Evolutionary conservation across 1,140 invertebrate genomes (phyloP), one percentile per base, ranked within the genome.

Genomic region (Drosophila nasuta): DNA sequence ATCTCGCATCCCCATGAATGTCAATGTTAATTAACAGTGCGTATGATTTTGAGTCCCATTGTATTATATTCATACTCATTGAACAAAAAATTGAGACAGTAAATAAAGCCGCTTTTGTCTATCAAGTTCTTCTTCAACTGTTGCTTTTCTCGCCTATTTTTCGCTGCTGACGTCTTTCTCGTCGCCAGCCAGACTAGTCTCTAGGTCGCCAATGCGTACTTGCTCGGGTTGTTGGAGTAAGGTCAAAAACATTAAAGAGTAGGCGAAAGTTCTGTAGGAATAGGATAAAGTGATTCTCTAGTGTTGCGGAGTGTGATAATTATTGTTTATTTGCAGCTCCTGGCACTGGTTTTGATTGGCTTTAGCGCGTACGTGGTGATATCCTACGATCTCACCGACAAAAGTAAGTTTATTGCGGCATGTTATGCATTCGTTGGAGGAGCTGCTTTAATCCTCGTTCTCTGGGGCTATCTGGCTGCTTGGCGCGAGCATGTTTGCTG

Each of bases 401-500:
- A 86, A 5, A 87, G 83, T 5, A 0, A 8, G 0, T 1, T 45
- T 5, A 30, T 66, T 2, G 71, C 83, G 20, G 77, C 69, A 25
- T 48, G 64, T 1, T 92, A 89, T 35, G 72, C 86, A 30, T 70
- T 20, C 8, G 15, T 92, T 11, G 91, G 91, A 13, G 58, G 49
- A 0, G 59, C 72, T 25, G 78, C 77, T 51, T 43, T 92, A 1
- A 1, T 91, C 7, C 41, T 92, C 6, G 51, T 92, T 3, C 5
- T 92, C 11, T 91, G 91, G 81, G 85, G 87, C n/a, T 83, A 74
- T 57, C 67, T 92, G 30, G 67, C 91, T n/a, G 83, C 91, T 6
- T 77, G 85, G 65, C 68, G 85, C 2, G 83, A 89, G 56, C 77
- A 89, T 73, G 91, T 92, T 8, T 92, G 91, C 67, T 92, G 91